Percentiles rank a stretch among this genome's conserved stretches.
Conservation (phyloP, 2,888 invertebrate species). For the Phyllotreta cruciferae region DNA sequence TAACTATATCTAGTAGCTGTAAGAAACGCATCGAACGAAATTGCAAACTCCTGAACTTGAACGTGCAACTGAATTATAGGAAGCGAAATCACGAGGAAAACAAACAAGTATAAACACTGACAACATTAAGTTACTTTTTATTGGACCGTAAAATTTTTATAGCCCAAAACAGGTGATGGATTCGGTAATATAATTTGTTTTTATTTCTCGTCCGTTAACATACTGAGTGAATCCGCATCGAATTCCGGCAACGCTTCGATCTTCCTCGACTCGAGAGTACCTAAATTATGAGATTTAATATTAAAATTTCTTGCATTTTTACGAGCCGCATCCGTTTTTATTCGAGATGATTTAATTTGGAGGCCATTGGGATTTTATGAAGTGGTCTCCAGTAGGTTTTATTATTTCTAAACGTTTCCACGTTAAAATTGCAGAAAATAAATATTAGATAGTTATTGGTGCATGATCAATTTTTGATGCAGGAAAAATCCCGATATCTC, state of each 20-base stretch:
- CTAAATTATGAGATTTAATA: not conserved
- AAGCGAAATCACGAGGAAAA: slow-evolving; percentile 27
- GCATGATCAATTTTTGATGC: too few relatives aligned
- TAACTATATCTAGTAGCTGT: too few relatives aligned
- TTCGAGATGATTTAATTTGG: slow-evolving; percentile 2
- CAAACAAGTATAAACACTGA: slow-evolving; percentile 35
- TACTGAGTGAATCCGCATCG: not conserved
- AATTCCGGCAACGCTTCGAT: too few relatives aligned
- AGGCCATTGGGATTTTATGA: not conserved
- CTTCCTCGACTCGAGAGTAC: too few relatives aligned
- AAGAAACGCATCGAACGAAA: too few relatives aligned
- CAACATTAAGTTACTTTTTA: slow-evolving; percentile 39
- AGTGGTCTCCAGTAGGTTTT: not conserved
- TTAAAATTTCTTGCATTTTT: slow-evolving; percentile 4
- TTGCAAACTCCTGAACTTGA: not conserved
- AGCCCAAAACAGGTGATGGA: slow-evolving; percentile 38
- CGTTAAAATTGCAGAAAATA: too few relatives aligned
- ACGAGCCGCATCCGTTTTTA: slow-evolving; percentile 1
- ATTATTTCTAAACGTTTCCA: too few relatives aligned
- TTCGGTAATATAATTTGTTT: slow-evolving; percentile 34
- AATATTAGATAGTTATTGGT: too few relatives aligned
- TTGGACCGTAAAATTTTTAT: slow-evolving; percentile 40
- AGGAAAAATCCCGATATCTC: too few relatives aligned
- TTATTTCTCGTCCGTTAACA: slow-evolving; percentile 20
- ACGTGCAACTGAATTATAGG: slow-evolving; percentile 4